These are phyloP conservation scores for Plumapathes pennacea DNA, from an alignment of 92 coral and sea anemone species.

Conservation along the genomic window DNA sequence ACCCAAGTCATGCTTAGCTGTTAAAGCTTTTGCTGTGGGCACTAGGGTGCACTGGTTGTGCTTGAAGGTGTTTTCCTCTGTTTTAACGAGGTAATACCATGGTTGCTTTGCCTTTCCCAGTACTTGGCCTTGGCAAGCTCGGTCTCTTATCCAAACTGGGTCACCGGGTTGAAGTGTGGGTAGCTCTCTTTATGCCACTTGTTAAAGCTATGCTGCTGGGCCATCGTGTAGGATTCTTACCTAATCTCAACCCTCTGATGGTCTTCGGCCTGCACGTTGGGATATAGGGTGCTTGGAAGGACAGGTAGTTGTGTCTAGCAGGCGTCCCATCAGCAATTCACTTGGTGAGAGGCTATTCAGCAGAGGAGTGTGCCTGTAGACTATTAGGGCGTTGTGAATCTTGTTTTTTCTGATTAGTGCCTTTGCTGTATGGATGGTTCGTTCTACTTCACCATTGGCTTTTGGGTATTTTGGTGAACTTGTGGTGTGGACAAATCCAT, in stretches of 20 bases:
- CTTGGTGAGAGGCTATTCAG: conserved; percentile 35
- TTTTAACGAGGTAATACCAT: conserved; percentile 52
- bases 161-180: conserved; percentile 32
- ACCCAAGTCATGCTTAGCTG: too few species aligned
- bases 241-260: too few species aligned
- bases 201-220: too few species aligned
- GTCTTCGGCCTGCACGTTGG: not conserved
- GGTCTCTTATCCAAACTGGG: conserved; percentile 61
- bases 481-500: conserved; percentile 47
- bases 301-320: conserved; percentile 40
- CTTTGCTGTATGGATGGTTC: conserved; percentile 41
- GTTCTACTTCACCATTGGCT: conserved; percentile 52
- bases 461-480: conserved; percentile 50
- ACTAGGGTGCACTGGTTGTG: conserved; percentile 31
- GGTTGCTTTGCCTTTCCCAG: conserved; percentile 43
- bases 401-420: conserved; percentile 43
- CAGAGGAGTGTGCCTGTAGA: conserved; percentile 28
- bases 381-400: conserved; percentile 25
- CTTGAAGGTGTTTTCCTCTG: conserved; percentile 25
- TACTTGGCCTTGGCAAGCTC: conserved; percentile 40
- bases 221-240: too few species aligned
- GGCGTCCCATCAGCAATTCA: conserved; percentile 35
- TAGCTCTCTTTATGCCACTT: too few species aligned
- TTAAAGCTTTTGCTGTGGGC: too few species aligned
- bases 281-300: conserved; percentile 12